phyloP scores from a whole-genome alignment of 1,140 invertebrate genomes.

The Brachionus plicatilis region DNA sequence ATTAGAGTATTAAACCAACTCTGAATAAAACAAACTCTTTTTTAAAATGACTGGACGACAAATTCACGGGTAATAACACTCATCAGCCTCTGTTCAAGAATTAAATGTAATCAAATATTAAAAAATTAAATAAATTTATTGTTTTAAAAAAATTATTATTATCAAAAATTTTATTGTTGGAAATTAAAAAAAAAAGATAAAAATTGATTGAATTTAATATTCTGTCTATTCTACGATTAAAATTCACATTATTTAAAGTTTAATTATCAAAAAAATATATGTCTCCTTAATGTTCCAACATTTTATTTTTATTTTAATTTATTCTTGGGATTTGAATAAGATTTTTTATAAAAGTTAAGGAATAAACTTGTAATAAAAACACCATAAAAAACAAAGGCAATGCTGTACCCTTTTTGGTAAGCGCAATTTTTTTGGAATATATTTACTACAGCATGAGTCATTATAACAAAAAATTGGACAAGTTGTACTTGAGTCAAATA shows the following conservation, averaged over 20 bases:
- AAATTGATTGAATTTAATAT: too few relatives aligned
- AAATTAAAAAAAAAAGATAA: too few relatives aligned
- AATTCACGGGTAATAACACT: too few relatives aligned
- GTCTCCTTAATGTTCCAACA: not conserved
- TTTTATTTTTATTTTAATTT: not conserved
- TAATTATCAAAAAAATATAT: not conserved
- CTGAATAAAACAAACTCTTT: too few relatives aligned
- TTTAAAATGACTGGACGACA: not conserved
- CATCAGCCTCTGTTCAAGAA: too few relatives aligned
- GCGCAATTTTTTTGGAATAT: conserved; percentile 15
- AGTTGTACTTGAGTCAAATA: conserved; percentile 54
- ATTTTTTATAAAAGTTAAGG: conserved; percentile 35
- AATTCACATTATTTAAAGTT: not conserved
- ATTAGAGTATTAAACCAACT: too few relatives aligned
- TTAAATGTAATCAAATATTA: too few relatives aligned
- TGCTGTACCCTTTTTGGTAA: conserved; percentile 32
- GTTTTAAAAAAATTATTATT: not conserved
- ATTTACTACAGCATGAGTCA: conserved; percentile 36
- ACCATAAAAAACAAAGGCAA: conserved; percentile 31
- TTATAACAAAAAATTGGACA: conserved; percentile 41
- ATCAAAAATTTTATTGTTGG: not conserved
- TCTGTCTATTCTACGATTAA: too few relatives aligned
- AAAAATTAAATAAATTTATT: too few relatives aligned
- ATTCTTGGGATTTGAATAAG: not conserved
- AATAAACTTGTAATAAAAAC: conserved; percentile 30